These are phyloP conservation scores for Aradophagus sp. DNA, from an alignment of 1,140 invertebrate species.

Conservation along the genomic window DNA sequence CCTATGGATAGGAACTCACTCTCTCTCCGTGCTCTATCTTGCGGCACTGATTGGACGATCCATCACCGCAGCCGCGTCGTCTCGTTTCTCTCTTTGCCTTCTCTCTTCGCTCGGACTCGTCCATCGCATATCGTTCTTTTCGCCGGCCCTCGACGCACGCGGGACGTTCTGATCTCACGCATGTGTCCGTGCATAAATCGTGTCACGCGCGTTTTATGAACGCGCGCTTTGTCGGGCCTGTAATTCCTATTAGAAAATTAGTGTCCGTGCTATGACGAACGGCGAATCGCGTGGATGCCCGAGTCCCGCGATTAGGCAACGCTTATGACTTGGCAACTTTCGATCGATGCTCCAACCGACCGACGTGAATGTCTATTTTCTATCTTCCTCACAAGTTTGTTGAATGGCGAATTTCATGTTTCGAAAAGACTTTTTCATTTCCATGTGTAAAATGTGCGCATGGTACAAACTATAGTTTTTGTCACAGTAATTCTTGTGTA, in stretches of 20 bases:
- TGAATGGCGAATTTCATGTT: no score
- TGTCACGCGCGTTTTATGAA: constrained; percentile 35
- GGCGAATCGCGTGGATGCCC: background rate
- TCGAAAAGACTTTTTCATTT: no score
- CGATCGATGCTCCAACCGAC: no score
- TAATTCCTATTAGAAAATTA: constrained; percentile 11
- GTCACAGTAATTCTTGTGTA: no score
- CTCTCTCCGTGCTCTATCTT: constrained; percentile 73
- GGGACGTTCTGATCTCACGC: constrained; percentile 57
- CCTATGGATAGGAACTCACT: constrained; percentile 64
- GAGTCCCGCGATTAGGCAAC: no score
- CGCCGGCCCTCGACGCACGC: constrained; percentile 60
- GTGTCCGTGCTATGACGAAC: background rate
- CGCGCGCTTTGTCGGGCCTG: constrained; percentile 4
- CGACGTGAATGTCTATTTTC: no score
- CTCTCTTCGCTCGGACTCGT: constrained; percentile 50
- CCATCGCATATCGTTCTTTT: constrained; percentile 52
- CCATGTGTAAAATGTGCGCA: no score
- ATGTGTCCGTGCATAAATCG: constrained; percentile 54
- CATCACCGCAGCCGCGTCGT: constrained; percentile 68
- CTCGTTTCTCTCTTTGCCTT: constrained; percentile 53
- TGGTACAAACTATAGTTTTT: no score
- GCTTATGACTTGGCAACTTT: no score
- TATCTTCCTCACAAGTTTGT: no score
- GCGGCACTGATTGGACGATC: constrained; percentile 77